phyloP scores from a whole-genome alignment of 2,888 invertebrate genomes.

The Plagodis dolabraria region DNA sequence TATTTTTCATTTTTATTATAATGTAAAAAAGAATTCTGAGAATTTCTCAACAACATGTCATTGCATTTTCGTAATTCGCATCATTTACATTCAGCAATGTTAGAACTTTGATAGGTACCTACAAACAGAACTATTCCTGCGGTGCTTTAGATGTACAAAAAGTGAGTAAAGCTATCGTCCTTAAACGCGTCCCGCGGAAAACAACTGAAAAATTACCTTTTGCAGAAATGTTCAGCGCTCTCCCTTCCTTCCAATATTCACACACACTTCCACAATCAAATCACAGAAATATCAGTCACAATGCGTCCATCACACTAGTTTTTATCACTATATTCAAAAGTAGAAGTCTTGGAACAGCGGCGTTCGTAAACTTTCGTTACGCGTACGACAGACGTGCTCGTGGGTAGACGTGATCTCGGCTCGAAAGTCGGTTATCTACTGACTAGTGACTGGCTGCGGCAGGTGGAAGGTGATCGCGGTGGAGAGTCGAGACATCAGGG shows the following conservation, averaged over 20 bases:
- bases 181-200: not conserved
- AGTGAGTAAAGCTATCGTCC: too few species aligned
- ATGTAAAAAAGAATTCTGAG: too few species aligned
- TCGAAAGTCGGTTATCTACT: conserved; percentile 73
- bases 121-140: too few species aligned
- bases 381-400: conserved; percentile 6
- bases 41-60: too few species aligned
- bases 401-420: conserved; percentile 57
- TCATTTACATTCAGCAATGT: too few species aligned
- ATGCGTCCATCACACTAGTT: conserved; percentile 26
- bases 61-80: too few species aligned
- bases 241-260: conserved; percentile 66
- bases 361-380: conserved; percentile 9
- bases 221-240: conserved; percentile 61
- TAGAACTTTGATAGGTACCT: too few species aligned
- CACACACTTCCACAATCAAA: conserved; percentile 42
- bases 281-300: conserved; percentile 27
- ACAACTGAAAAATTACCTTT: conserved; percentile 55
- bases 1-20: too few species aligned
- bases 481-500: conserved; percentile 27
- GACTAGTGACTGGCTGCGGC: conserved; percentile 64
- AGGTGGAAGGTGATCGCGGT: conserved; percentile 44
- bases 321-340: conserved; percentile 18
- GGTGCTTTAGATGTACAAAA: too few species aligned
- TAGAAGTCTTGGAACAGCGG: not conserved